Evolutionary conservation across 1,140 invertebrate genomes (phyloP).

Genomic region (Drosophila subpulchrella): DNA sequence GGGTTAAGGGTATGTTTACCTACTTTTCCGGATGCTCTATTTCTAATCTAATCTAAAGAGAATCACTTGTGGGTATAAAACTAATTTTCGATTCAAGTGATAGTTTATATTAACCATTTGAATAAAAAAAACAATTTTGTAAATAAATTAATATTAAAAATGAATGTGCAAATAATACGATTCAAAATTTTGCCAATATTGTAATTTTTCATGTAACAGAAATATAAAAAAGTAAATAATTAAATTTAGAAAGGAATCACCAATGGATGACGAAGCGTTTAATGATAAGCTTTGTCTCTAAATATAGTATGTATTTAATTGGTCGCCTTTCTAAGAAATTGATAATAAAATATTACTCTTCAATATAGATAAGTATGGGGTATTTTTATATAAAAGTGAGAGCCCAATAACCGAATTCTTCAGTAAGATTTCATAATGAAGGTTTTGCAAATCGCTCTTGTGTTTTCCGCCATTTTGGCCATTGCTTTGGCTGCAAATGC

Average conservation of each 20-base stretch:
- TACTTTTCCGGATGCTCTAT: neutral
- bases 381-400: conserved; percentile 11
- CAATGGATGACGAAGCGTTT: conserved; percentile 13
- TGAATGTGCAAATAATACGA: neutral
- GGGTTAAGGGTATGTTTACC: neutral
- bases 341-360: conserved; percentile 21
- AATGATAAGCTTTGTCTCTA: conserved; percentile 23
- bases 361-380: conserved; percentile 12
- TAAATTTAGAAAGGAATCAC: conserved; percentile 9
- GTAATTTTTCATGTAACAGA: no score
- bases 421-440: conserved; percentile 22
- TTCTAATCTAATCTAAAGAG: neutral
- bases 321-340: conserved; percentile 25
- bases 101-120: neutral
- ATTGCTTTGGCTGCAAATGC: conserved; percentile 46
- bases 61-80: neutral
- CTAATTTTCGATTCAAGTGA: neutral
- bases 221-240: neutral
- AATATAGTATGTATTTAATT: conserved; percentile 20
- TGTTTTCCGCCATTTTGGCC: conserved; percentile 47
- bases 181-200: no score
- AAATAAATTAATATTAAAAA: neutral
- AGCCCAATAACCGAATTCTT: neutral
- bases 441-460: conserved; percentile 30
- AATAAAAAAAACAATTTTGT: neutral